Percentiles rank a stretch among this genome's conserved stretches.
Conservation (phyloP, 1,140 invertebrate genomes). For the Aphaenogaster rudis region DNA sequence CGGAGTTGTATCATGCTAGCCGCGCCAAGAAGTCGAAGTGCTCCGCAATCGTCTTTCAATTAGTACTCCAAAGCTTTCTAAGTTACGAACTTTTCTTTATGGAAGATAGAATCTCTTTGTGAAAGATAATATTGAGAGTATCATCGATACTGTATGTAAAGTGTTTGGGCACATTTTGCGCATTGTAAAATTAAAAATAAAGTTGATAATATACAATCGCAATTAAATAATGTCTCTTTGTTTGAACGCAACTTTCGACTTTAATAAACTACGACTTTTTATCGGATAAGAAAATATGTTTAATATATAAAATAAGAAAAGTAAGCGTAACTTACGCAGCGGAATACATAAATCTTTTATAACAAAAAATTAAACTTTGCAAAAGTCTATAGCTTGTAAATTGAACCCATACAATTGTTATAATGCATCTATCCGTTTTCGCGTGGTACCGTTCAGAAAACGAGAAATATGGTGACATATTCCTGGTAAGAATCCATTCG, state of each 20-base stretch:
- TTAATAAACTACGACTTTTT: neutral
- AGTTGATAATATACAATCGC: neutral
- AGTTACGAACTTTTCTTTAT: conserved; percentile 33
- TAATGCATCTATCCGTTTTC: conserved; percentile 44
- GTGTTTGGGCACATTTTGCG: neutral
- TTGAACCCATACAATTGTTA: conserved; percentile 31
- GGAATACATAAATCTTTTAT: neutral
- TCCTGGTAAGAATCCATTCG: conserved; percentile 62
- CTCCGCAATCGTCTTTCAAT: conserved; percentile 49
- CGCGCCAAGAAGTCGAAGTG: conserved; percentile 32
- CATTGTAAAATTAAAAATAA: neutral
- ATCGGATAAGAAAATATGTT: neutral
- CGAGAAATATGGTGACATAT: conserved; percentile 60
- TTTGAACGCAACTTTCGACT: neutral
- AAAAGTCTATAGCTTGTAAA: conserved; percentile 29
- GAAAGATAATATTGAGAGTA: neutral
- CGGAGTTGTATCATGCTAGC: conserved; percentile 43
- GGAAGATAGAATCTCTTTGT: neutral
- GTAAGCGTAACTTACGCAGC: neutral
- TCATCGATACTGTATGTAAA: neutral
- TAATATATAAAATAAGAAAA: neutral
- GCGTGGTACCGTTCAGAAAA: conserved; percentile 13
- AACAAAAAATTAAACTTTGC: conserved; percentile 18
- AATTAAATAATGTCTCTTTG: neutral
- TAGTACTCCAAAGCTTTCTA: conserved; percentile 5